These are phyloP conservation scores for Ligdia adustata DNA, from an alignment of 2,888 invertebrate genomes.

Conservation along the genomic window DNA sequence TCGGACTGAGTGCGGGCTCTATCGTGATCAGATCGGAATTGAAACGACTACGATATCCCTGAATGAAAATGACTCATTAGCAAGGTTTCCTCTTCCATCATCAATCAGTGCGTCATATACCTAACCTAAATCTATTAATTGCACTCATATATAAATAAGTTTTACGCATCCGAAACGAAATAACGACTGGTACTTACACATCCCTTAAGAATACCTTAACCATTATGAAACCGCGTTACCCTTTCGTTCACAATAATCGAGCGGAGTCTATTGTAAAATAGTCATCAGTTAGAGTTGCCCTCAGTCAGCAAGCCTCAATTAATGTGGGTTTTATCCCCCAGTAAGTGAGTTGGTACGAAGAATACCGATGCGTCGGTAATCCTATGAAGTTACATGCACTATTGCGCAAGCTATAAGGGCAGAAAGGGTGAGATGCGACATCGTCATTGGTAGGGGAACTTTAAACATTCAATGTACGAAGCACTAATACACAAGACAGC, in stretches of 20 bases:
- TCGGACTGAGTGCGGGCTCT: constrained; percentile 63
- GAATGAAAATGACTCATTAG: constrained; percentile 24
- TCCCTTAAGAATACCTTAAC: no score
- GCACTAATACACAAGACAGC: no score
- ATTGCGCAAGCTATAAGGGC: constrained; percentile 14
- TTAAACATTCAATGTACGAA: no score
- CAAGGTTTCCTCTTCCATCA: background rate
- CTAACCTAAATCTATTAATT: no score
- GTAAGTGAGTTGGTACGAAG: background rate
- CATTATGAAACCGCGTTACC: no score
- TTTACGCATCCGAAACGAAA: no score
- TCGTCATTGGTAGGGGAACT: background rate
- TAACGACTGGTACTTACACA: no score
- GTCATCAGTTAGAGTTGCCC: no score
- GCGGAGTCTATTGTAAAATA: no score
- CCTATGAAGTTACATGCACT: constrained; percentile 18
- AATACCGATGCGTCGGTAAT: constrained; percentile 13
- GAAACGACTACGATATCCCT: constrained; percentile 38
- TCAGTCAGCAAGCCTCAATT: background rate
- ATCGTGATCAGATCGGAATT: constrained; percentile 65
- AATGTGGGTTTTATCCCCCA: background rate
- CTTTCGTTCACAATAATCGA: no score
- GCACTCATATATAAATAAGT: no score
- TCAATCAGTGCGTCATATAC: no score
- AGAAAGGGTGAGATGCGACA: constrained; percentile 6